Evolutionary conservation across 1,140 invertebrate genomes (phyloP).

Genomic region (Drosophila novamexicana): DNA sequence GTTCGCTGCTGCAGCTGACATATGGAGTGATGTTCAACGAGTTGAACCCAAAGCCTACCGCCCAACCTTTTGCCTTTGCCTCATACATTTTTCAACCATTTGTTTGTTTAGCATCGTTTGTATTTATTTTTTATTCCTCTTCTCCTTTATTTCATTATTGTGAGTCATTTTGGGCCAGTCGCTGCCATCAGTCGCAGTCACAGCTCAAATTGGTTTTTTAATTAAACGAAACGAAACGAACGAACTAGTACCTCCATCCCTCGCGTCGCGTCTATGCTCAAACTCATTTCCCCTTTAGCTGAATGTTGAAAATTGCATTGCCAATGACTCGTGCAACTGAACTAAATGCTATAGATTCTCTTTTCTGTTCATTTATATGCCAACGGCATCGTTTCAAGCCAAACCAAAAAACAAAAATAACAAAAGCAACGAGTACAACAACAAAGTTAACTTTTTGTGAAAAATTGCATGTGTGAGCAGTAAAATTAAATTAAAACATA

Average conservation of each 20-base stretch:
- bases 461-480: slow-evolving; percentile 24
- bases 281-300: slow-evolving; percentile 23
- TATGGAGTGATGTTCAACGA: slow-evolving; percentile 31
- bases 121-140: slow-evolving; percentile 17
- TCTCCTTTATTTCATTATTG: slow-evolving; percentile 34
- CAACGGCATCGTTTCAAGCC: slow-evolving; percentile 32
- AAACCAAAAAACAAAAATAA: slow-evolving; percentile 21
- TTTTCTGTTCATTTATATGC: slow-evolving; percentile 49
- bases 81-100: slow-evolving; percentile 16
- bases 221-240: slow-evolving; percentile 66
- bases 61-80: background rate
- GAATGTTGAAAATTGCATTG: slow-evolving; percentile 43
- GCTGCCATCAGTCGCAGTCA: slow-evolving; percentile 57
- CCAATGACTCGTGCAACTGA: slow-evolving; percentile 32
- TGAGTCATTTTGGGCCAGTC: slow-evolving; percentile 35
- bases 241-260: slow-evolving; percentile 34
- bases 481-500: slow-evolving; percentile 26
- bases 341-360: slow-evolving; percentile 31
- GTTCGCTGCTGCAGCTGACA: slow-evolving; percentile 33
- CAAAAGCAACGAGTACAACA: slow-evolving; percentile 3
- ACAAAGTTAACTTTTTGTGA: slow-evolving; percentile 20
- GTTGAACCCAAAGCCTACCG: background rate
- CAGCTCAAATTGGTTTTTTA: slow-evolving; percentile 74
- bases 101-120: slow-evolving; percentile 27
- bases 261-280: background rate